phyloP scores from a whole-genome alignment of 35 echinoderm and acorn worm species.

The Holothuria glaberrima region DNA sequence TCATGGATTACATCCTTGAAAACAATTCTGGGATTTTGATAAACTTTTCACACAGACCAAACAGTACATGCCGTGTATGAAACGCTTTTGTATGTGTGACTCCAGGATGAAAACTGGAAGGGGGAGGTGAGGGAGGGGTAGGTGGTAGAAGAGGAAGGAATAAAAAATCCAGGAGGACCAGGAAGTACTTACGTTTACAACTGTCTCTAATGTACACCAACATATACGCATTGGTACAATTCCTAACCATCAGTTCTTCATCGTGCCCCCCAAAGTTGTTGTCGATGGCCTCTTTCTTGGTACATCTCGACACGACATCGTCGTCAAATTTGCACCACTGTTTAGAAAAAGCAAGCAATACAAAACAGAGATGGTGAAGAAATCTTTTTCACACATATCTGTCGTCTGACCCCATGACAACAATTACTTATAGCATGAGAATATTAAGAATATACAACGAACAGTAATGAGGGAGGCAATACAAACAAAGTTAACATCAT shows the following conservation, averaged over 20 bases:
- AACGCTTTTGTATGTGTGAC: too few species aligned
- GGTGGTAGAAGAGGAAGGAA: background rate
- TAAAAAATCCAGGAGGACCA: background rate
- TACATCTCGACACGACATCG: constrained; percentile 98
- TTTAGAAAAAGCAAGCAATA: background rate
- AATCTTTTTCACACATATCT: too few species aligned
- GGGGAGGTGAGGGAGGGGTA: background rate
- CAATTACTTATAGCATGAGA: too few species aligned
- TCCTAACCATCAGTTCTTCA: constrained; percentile 90
- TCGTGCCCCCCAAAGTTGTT: constrained; percentile 99
- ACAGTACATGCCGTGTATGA: too few species aligned
- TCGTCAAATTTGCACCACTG: constrained; percentile 99
- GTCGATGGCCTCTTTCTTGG: constrained; percentile 95
- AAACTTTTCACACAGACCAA: too few species aligned
- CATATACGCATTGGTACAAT: constrained; percentile 99
- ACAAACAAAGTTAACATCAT: too few species aligned
- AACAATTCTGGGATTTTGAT: too few species aligned
- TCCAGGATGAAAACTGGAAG: background rate
- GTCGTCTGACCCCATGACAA: too few species aligned
- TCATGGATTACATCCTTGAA: too few species aligned
- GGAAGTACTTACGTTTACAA: constrained; percentile 73
- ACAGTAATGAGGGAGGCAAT: too few species aligned
- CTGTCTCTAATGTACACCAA: constrained; percentile 99
- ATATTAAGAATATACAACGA: too few species aligned
- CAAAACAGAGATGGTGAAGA: too few species aligned